Conservation (phyloP, 2,113 vertebrate species). For the Onychorhynchus coronatus region DNA sequence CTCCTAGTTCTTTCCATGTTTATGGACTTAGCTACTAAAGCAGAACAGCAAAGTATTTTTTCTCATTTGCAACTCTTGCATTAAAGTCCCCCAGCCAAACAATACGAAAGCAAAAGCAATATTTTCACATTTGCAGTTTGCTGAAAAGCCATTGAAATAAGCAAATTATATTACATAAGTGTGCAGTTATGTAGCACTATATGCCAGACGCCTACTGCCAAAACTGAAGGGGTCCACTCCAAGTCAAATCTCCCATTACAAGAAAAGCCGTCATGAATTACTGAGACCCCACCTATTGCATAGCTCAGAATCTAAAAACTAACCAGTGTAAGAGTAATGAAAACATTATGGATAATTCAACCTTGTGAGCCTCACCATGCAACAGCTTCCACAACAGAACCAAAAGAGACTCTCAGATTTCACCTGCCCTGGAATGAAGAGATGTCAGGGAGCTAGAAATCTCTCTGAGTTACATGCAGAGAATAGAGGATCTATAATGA, state of each 20-base stretch:
- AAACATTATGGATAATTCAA: background rate
- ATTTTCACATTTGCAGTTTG: slow-evolving; percentile 34
- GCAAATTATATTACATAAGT: slow-evolving; percentile 31
- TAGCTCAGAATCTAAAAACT: background rate
- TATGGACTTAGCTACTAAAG: background rate
- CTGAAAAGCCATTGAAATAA: slow-evolving; percentile 41
- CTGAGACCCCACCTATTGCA: background rate
- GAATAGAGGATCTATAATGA: background rate
- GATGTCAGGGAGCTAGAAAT: background rate
- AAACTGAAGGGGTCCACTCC: slow-evolving; percentile 54
- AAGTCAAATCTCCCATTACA: slow-evolving; percentile 57
- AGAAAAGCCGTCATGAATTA: slow-evolving; percentile 40
- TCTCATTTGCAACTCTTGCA: slow-evolving; percentile 19
- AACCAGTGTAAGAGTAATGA: background rate
- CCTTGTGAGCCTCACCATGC: accelerated
- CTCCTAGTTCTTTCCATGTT: background rate
- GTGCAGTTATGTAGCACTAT: slow-evolving; percentile 46
- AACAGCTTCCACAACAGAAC: background rate
- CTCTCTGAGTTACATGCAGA: background rate
- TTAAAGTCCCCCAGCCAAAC: background rate
- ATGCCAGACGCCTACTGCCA: slow-evolving; percentile 25
- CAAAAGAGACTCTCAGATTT: background rate
- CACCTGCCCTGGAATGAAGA: background rate
- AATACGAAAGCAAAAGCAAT: background rate
- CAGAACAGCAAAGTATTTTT: background rate